Evolutionary conservation across 1,140 invertebrate species (phyloP), one percentile per base, ranked within the genome.

Genomic region (Penaeus indicus): DNA sequence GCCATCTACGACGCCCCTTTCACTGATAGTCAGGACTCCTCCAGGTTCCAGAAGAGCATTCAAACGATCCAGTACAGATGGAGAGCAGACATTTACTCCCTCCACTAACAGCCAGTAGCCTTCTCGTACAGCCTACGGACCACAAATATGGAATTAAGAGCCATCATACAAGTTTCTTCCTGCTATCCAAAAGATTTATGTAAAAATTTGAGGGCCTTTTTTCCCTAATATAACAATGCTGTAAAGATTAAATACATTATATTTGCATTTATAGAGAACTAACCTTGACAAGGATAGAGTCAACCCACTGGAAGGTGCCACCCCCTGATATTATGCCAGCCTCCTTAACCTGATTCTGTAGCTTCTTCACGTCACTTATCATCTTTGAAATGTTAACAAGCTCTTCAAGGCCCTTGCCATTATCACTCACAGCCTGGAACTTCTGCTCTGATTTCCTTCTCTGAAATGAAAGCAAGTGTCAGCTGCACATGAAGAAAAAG

Each of bases 231-330:
- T 47, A 47, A 47, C 11, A 7, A 47, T 47, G 11, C 11, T 47
- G 7, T 10, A 47, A 16, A 25, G 38, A 42, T 27, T 79, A n/a
- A 79, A 25, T 62, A 21, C 3, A 60, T n/a, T 82, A 38, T n/a
- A 60, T 25, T n/a, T 83, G 63, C 13, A 16, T 62, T 27, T 63
- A 63, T 32, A 63, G n/a, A 82, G 25, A 13, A 88, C 83, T 47
- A 21, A 90, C 90, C 75, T 89, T 87, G 47, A 99, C 96, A 81
- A 99, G 94, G 62, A 97, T 92, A 83, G 98, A 99, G 93, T 99
- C 98, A 19, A 99, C 95, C 98, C 99, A 99, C 93, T 99, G 97
- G 93, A 99, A 99, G 93, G 96, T 96, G 78, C 98, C 96, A 67
- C 96, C 96, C 1, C 95, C 95, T 91, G 96, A 96, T 16, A 96